Percentiles rank a stretch among this genome's conserved stretches.
Conservation (phyloP, 2,113 vertebrate species). For the Zingel zingel region DNA sequence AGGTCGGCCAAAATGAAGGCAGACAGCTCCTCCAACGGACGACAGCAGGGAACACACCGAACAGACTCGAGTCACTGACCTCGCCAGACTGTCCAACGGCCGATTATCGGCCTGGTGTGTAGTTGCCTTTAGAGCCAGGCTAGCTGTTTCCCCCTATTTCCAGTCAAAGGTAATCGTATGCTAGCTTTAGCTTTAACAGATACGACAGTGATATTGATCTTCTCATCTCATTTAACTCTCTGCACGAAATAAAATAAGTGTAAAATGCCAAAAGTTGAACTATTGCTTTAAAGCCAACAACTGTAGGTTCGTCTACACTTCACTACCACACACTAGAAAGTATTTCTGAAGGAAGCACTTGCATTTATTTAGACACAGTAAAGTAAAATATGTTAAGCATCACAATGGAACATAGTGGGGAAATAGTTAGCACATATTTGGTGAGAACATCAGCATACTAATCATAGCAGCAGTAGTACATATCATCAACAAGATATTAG, state of each 20-base stretch:
- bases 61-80: too few species aligned
- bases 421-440: not conserved
- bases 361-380: not conserved
- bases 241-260: not conserved
- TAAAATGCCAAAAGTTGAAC: not conserved
- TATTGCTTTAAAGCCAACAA: not conserved
- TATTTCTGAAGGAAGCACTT: not conserved
- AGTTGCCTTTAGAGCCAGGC: too few species aligned
- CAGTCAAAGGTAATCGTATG: not conserved
- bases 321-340: not conserved
- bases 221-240: not conserved
- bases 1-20: too few species aligned
- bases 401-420: not conserved
- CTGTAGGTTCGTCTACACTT: not conserved
- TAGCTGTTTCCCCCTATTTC: not conserved
- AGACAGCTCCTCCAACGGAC: too few species aligned
- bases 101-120: too few species aligned
- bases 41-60: too few species aligned
- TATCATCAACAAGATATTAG: slow-evolving; percentile 13
- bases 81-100: too few species aligned
- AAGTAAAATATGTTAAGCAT: not conserved
- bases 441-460: slow-evolving; percentile 5
- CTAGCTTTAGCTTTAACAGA: not conserved
- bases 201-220: not conserved
- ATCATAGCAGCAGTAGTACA: slow-evolving; percentile 10